Evolutionary conservation across 53 echinoderm and acorn worm species (phyloP).

Genomic region (Hippasteria phrygiana): DNA sequence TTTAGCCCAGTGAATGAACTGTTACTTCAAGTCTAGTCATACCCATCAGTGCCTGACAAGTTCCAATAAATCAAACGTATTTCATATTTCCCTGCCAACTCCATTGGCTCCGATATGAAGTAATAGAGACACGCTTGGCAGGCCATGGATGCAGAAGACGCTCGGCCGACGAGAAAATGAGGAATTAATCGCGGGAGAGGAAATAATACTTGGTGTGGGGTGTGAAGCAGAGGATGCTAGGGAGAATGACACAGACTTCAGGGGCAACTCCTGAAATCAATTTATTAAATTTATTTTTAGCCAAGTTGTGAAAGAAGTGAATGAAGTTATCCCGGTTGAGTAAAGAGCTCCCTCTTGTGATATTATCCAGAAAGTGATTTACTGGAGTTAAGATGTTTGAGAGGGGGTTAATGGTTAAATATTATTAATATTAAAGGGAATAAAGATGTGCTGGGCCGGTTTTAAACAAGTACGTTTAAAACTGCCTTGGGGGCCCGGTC

Average conservation of each 20-base stretch:
- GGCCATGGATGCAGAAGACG: conserved; percentile 10
- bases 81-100: conserved; percentile 3
- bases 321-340: too few relatives aligned
- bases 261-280: neutral
- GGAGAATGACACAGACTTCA: neutral
- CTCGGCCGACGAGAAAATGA: neutral
- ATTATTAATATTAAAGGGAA: too few relatives aligned
- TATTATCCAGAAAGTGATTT: too few relatives aligned
- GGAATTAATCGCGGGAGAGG: conserved; percentile 30
- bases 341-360: too few relatives aligned
- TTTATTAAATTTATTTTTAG: neutral
- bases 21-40: neutral
- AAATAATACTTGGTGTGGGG: neutral
- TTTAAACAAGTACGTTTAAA: too few relatives aligned
- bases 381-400: too few relatives aligned
- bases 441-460: too few relatives aligned
- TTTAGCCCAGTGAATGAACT: too few relatives aligned
- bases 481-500: too few relatives aligned
- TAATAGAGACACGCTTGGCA: conserved; percentile 45
- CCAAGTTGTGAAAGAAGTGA: neutral
- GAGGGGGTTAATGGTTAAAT: too few relatives aligned
- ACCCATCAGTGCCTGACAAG: conserved; percentile 49
- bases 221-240: neutral
- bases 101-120: conserved; percentile 12
- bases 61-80: conserved; percentile 38